A percentile compares a stretch with the other conserved stretches of the same genome.
Conservation (phyloP, 2,888 invertebrate genomes). For the Ormyrus nitidulus region DNA sequence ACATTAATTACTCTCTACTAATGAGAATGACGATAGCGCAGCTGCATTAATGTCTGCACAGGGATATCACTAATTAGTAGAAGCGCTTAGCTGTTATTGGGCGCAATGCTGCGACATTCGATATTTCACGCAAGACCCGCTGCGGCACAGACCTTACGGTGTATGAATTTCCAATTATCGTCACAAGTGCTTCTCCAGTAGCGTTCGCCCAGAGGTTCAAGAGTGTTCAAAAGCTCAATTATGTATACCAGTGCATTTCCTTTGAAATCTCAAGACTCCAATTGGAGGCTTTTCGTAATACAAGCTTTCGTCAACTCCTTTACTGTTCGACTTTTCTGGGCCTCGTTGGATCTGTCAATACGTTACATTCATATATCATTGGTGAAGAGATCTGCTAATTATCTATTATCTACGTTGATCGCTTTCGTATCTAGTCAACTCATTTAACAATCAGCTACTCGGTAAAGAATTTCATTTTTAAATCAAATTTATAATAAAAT, state of each 20-base stretch:
- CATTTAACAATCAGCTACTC: no score
- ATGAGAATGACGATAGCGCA: slow-evolving; percentile 11
- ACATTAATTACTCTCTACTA: slow-evolving; percentile 19
- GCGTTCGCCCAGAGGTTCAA: slow-evolving; percentile 3
- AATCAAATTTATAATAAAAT: no score
- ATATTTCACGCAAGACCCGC: slow-evolving; percentile 26
- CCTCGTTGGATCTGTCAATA: neutral
- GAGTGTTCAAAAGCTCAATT: slow-evolving; percentile 44
- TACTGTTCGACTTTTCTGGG: slow-evolving; percentile 22
- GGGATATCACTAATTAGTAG: slow-evolving; percentile 40
- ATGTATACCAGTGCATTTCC: slow-evolving; percentile 33
- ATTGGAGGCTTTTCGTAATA: slow-evolving; percentile 25
- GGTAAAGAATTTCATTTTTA: no score
- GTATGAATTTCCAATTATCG: slow-evolving; percentile 39
- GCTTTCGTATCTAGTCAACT: no score
- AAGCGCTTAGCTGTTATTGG: slow-evolving; percentile 32
- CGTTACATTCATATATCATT: neutral
- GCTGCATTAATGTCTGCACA: slow-evolving; percentile 12
- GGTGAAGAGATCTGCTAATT: no score
- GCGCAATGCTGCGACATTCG: slow-evolving; percentile 19
- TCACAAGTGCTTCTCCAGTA: slow-evolving; percentile 31
- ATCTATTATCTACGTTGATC: slow-evolving; percentile 16
- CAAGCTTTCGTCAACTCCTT: no score
- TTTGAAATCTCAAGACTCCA: slow-evolving; percentile 47
- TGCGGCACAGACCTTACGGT: neutral